A percentile compares a stretch with the other conserved stretches of the same genome.
phyloP scores from a whole-genome alignment of 2,888 invertebrate genomes.

The Morinoia aosen region DNA sequence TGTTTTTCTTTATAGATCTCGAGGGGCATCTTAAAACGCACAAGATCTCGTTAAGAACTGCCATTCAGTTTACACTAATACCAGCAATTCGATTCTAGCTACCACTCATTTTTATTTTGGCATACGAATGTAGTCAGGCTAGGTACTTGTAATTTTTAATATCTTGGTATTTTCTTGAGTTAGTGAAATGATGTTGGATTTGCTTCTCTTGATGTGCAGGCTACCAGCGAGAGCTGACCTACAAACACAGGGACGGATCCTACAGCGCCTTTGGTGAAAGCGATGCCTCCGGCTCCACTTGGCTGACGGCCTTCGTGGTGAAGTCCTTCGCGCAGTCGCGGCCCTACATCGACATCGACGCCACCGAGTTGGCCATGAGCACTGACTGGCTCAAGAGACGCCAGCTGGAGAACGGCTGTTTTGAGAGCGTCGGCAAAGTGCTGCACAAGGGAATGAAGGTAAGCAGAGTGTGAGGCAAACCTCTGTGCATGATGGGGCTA shows the following conservation, averaged over 20 bases:
- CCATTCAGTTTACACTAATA: background rate
- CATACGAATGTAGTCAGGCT: no score
- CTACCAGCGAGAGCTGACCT: constrained; percentile 84
- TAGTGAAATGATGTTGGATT: background rate
- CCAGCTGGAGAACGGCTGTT: constrained; percentile 77
- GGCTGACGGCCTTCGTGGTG: constrained; percentile 84
- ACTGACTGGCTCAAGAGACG: constrained; percentile 78
- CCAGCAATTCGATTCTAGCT: background rate
- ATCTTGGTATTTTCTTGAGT: no score
- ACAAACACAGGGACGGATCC: constrained; percentile 82
- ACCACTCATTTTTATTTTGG: background rate
- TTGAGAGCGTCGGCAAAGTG: constrained; percentile 67
- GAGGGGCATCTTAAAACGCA: no score
- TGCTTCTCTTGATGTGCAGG: constrained; percentile 73
- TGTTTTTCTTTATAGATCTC: no score
- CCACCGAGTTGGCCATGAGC: constrained; percentile 74
- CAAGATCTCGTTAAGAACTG: no score
- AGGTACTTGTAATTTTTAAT: no score
- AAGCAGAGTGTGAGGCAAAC: background rate
- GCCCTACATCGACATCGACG: constrained; percentile 75
- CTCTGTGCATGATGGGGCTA: no score
- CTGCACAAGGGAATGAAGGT: constrained; percentile 69
- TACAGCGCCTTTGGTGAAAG: constrained; percentile 84
- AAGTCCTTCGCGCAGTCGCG: constrained; percentile 73
- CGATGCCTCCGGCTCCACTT: constrained; percentile 80